Base-by-base conservation (phyloP, 1,140 invertebrate genomes). In the Aphaenogaster rudis region DNA sequence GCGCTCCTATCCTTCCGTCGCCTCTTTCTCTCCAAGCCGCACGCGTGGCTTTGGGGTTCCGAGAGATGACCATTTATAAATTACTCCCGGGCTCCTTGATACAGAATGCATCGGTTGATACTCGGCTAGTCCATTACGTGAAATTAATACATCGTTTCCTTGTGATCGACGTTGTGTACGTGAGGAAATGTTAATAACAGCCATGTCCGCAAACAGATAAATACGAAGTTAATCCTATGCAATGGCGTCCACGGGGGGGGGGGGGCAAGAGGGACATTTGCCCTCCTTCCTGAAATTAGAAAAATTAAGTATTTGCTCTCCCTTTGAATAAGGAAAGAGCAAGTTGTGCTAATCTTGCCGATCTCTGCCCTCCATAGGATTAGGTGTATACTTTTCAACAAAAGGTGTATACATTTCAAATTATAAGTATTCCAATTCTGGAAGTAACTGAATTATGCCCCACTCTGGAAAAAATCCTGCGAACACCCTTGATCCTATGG, bases 51-150 rank as follows among this genome's bases (percentile, higher is more conserved):
- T 90, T 79, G 81, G 87, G 81, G 67, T 88, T 92, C 89, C 91
- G 71, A 71, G 91, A 92, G 93, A 92, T 92, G 92, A 91, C 91
- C 92, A 93, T 93, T 93, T 93, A 91, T 92, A 92, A 93, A 93
- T 93, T 93, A 92, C 90, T 92, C 86, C 66, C 57, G 39, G 66
- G 61, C 72, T 84, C 78, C 82, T 88, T 88, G 86, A 80, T 78
- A 74, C 33, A 57, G 85, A 79, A 71, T 79, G 72, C 81, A 52
- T 59, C 82, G 42, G 54, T 45, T 85, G 72, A 88, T 86, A 84
- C 67, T 21, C 59, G 45, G 39, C 66, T 84, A 52, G 80, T 76
- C 80, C 80, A 84, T 84, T 84, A 84, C 80, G 69, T 15, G 57
- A 76, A 84, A 84, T 84, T 84, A 84, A 84, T 84, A 84, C 69